Evolutionary conservation across 1,140 invertebrate species (phyloP).

Genomic region (Megathymus violae): DNA sequence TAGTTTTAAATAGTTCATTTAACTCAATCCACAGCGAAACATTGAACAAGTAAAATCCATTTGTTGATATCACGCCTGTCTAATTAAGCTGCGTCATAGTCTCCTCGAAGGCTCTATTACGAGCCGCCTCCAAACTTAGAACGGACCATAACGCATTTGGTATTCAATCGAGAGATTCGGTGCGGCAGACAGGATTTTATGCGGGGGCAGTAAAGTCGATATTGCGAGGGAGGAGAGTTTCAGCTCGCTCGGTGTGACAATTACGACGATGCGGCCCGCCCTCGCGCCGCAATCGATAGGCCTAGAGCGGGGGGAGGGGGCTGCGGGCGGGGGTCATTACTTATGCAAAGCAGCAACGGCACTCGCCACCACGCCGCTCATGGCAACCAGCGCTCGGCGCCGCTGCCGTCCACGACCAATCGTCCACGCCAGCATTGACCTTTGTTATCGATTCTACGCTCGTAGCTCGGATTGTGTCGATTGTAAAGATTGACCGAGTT

Average conservation of each 20-base stretch:
- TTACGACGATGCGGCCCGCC: conserved; percentile 80
- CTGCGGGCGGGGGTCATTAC: conserved; percentile 66
- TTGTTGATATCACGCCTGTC: conserved; percentile 79
- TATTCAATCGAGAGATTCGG: conserved; percentile 60
- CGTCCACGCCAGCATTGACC: conserved; percentile 39
- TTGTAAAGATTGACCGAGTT: neutral
- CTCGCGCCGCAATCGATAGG: conserved; percentile 81
- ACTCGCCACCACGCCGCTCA: conserved; percentile 46
- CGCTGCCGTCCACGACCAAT: conserved; percentile 34
- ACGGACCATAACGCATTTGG: conserved; percentile 78
- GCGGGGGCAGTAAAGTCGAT: conserved; percentile 67
- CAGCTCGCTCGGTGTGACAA: conserved; percentile 80
- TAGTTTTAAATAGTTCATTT: conserved; percentile 55
- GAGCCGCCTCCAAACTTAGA: conserved; percentile 78
- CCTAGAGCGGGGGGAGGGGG: conserved; percentile 62
- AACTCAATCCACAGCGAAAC: conserved; percentile 61
- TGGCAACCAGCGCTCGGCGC: conserved; percentile 37
- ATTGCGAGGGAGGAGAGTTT: conserved; percentile 63
- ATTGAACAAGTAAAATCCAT: conserved; percentile 81
- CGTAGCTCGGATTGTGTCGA: too few species aligned
- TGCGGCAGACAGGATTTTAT: conserved; percentile 61
- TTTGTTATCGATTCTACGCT: conserved; percentile 40
- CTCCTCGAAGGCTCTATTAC: conserved; percentile 83
- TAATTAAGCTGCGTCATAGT: conserved; percentile 83
- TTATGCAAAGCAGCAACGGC: conserved; percentile 78